Evolutionary conservation across 2,888 invertebrate genomes (phyloP).

Genomic region (Blastobasis lacticolella): DNA sequence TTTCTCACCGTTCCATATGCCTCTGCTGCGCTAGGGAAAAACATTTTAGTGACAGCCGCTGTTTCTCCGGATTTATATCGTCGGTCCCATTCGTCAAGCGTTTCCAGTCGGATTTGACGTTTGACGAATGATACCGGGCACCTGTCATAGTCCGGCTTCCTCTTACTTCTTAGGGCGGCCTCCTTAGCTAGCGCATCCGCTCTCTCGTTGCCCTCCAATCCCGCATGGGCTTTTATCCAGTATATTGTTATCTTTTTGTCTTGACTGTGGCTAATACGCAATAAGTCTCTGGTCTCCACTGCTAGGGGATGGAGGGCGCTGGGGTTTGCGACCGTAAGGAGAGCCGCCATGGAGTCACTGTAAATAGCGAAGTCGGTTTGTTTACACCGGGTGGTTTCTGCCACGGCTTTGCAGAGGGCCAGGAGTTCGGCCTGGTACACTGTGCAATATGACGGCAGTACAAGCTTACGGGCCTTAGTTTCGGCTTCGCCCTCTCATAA

Average conservation of each 20-base stretch:
- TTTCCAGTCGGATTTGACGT: conserved; percentile 4
- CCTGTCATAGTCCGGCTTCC: background rate
- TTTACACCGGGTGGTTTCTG: background rate
- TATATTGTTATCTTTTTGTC: background rate
- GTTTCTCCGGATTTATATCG: conserved; percentile 4
- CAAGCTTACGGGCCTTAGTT: background rate
- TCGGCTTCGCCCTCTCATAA: conserved; percentile 1
- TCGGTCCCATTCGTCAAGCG: conserved; percentile 10
- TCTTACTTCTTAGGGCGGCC: background rate
- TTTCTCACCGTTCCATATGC: too few relatives aligned
- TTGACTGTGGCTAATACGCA: background rate
- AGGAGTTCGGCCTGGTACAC: conserved; percentile 12
- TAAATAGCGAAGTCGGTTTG: conserved; percentile 1
- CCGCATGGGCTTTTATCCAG: conserved; percentile 15
- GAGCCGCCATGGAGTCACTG: conserved; percentile 11
- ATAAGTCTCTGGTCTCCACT: background rate
- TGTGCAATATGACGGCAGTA: conserved; percentile 4
- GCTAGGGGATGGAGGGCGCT: conserved; percentile 9
- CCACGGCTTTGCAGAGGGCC: conserved; percentile 6
- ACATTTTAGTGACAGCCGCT: conserved; percentile 6
- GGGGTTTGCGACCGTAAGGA: conserved; percentile 2
- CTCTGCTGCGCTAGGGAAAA: conserved; percentile 6
- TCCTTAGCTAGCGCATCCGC: conserved; percentile 14
- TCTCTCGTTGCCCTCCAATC: conserved; percentile 11
- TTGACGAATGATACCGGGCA: conserved; percentile 12